These are phyloP conservation scores for Irena cyanogastra DNA, from an alignment of 2,113 vertebrate genomes.

Conservation along the genomic window DNA sequence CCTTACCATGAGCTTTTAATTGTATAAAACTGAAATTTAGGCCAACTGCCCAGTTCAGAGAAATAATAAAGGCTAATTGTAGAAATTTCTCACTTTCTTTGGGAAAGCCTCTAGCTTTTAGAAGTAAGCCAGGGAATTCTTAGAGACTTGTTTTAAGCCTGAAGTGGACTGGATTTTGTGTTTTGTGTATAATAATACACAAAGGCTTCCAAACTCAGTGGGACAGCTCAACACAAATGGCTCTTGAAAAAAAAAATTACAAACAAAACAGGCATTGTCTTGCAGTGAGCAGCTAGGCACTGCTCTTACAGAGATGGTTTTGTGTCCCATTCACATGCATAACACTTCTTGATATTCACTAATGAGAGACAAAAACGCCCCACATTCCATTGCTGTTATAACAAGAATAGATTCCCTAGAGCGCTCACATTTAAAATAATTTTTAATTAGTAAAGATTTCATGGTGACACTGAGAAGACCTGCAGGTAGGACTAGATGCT, in stretches of 20 bases:
- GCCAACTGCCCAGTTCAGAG: neutral
- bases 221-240: neutral
- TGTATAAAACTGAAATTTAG: neutral
- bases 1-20: neutral
- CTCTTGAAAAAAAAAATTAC: neutral
- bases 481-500: neutral
- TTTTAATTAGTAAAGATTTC: neutral
- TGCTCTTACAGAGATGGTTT: slow-evolving; percentile 43
- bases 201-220: slow-evolving; percentile 10
- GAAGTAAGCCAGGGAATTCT: neutral
- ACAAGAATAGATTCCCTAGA: neutral
- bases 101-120: neutral
- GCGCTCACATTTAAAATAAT: neutral
- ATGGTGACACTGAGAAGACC: neutral
- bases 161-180: neutral
- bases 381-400: neutral
- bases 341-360: slow-evolving; percentile 26
- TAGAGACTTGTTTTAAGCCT: neutral
- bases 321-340: neutral
- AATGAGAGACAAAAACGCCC: neutral
- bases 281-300: neutral
- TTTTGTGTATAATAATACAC: neutral
- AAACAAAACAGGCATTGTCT: slow-evolving; percentile 45
- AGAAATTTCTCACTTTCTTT: neutral
- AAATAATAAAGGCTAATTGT: neutral